These are phyloP conservation scores for Brachyopa scutellaris DNA, from an alignment of 2,888 invertebrate species.

Conservation along the genomic window DNA sequence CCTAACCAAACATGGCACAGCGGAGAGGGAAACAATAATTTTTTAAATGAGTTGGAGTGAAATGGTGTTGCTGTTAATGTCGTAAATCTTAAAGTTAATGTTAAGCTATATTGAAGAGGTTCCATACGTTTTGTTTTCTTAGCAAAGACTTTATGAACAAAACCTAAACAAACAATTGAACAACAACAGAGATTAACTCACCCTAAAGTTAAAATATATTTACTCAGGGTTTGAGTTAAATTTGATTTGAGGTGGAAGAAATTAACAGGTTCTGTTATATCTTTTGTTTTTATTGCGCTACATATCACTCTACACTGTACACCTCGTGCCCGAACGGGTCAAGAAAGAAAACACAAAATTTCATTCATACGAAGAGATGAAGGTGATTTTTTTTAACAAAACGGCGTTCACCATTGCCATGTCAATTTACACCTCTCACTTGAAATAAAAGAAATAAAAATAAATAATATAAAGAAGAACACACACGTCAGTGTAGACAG, in stretches of 20 bases:
- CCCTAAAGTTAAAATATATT: constrained; percentile 30
- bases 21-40: too few relatives aligned
- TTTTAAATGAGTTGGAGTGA: too few relatives aligned
- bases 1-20: too few relatives aligned
- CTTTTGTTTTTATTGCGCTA: constrained; percentile 26
- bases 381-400: constrained; percentile 11
- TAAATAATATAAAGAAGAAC: constrained; percentile 2
- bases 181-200: constrained; percentile 22
- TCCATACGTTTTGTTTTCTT: too few relatives aligned
- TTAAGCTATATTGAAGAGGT: too few relatives aligned
- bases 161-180: constrained; percentile 8
- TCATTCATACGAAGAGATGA: constrained; percentile 42
- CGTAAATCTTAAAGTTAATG: too few relatives aligned
- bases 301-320: background rate
- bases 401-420: constrained; percentile 40
- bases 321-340: background rate
- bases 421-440: constrained; percentile 58
- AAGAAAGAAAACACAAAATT: constrained; percentile 28
- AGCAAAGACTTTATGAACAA: too few relatives aligned
- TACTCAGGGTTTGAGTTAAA: constrained; percentile 18
- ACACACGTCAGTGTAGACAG: constrained; percentile 55
- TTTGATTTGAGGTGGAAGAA: constrained; percentile 50
- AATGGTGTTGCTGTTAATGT: too few relatives aligned
- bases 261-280: constrained; percentile 54
- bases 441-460: constrained; percentile 24